Percentiles rank a stretch among this genome's conserved stretches.
Conservation (phyloP, 2,888 invertebrate genomes). For the Melikaiella ostensackeni region DNA sequence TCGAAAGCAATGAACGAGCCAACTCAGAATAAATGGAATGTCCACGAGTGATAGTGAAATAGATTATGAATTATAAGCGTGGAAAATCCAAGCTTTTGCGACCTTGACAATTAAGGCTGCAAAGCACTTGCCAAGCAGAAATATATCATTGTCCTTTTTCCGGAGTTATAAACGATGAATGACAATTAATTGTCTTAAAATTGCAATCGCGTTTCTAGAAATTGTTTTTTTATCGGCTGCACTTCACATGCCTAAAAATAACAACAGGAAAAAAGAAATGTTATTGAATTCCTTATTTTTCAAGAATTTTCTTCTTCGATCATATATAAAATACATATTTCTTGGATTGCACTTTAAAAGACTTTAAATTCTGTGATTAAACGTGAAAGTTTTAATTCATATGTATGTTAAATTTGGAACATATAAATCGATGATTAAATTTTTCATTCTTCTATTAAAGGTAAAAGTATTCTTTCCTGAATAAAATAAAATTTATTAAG, state of each 20-base stretch:
- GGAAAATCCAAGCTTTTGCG: constrained; percentile 14
- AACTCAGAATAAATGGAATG: constrained; percentile 21
- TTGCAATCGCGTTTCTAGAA: constrained; percentile 20
- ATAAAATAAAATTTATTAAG: too few relatives aligned
- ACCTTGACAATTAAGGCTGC: neutral
- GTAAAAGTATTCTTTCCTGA: too few relatives aligned
- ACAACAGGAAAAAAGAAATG: neutral
- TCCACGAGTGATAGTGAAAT: constrained; percentile 14
- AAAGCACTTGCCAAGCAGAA: constrained; percentile 11
- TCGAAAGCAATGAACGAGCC: constrained; percentile 9
- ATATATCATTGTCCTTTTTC: neutral
- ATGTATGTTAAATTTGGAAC: too few relatives aligned
- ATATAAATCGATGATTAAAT: too few relatives aligned
- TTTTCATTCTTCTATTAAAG: too few relatives aligned
- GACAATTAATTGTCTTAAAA: neutral
- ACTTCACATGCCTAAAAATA: constrained; percentile 4
- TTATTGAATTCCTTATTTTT: neutral
- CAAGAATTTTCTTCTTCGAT: neutral
- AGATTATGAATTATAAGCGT: constrained; percentile 20
- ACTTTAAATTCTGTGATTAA: too few relatives aligned
- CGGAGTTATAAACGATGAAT: constrained; percentile 6
- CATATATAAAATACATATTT: neutral
- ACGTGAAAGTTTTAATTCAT: too few relatives aligned
- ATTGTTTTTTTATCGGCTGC: neutral
- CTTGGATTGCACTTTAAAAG: too few relatives aligned